Evolutionary conservation across 2,113 vertebrate species (phyloP).

Genomic region (Laterallus jamaicensis): DNA sequence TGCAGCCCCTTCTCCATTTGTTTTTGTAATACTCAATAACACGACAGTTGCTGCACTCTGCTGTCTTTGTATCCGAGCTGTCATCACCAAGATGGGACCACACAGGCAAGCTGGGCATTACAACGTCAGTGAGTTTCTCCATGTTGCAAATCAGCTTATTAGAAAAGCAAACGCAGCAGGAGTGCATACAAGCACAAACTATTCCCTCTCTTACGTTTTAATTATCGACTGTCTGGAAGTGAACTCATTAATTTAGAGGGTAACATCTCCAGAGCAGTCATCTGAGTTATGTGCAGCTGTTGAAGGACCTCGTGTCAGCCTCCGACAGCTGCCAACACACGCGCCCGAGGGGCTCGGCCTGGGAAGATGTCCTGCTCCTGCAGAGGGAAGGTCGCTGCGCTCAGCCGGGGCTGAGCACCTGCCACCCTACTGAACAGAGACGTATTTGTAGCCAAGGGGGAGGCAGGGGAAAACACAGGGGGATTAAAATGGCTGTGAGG

Average conservation of each 20-base stretch:
- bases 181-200: not conserved
- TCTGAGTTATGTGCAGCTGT: not conserved
- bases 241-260: not conserved
- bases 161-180: not conserved
- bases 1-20: not conserved
- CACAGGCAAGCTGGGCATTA: not conserved
- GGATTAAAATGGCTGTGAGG: not conserved
- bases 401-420: not conserved
- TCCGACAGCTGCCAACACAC: not conserved
- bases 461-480: not conserved
- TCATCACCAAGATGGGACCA: not conserved
- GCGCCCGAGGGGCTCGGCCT: not conserved
- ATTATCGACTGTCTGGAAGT: not conserved
- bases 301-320: not conserved
- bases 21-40: not conserved
- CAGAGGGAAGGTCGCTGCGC: not conserved
- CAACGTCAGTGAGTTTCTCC: not conserved
- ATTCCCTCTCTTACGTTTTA: not conserved
- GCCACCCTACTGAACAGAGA: not conserved
- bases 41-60: not conserved
- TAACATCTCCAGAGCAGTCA: not conserved
- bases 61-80: not conserved
- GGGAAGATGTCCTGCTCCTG: not conserved
- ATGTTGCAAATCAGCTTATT: not conserved
- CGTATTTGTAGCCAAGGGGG: accelerated